phyloP scores from a whole-genome alignment of 2,797 vertebrate genomes.

The Crax fasciolata region DNA sequence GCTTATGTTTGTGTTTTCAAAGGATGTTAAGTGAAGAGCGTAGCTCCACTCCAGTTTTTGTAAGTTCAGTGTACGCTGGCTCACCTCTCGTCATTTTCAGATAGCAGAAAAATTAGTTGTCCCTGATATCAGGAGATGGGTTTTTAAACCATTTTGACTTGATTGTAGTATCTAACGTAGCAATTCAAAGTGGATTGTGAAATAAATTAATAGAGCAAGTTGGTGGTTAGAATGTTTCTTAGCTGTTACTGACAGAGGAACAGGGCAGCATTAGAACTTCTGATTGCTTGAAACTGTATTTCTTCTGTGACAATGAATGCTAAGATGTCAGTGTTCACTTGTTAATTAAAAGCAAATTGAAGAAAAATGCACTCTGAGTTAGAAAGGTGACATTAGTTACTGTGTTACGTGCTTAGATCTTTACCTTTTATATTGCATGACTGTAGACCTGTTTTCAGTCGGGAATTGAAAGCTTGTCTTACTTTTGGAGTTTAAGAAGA shows the following conservation, averaged over 20 bases:
- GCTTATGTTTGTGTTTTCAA: neutral
- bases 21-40: neutral
- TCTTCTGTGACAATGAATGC: neutral
- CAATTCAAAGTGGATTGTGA: neutral
- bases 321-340: neutral
- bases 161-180: neutral
- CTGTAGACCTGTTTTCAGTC: neutral
- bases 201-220: neutral
- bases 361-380: neutral
- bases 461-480: neutral
- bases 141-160: neutral
- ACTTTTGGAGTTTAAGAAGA: neutral
- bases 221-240: neutral
- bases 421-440: neutral
- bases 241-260: neutral
- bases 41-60: neutral
- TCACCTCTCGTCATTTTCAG: neutral
- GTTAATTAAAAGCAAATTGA: neutral
- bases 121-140: neutral
- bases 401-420: neutral
- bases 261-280: neutral
- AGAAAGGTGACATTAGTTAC: neutral
- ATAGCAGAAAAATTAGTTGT: neutral
- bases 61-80: neutral
- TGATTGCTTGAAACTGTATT: neutral